Percentiles rank a stretch among this genome's conserved stretches.
Evolutionary conservation across 2,888 invertebrate genomes (phyloP).

Genomic region (Pandemis cinnamomeana): DNA sequence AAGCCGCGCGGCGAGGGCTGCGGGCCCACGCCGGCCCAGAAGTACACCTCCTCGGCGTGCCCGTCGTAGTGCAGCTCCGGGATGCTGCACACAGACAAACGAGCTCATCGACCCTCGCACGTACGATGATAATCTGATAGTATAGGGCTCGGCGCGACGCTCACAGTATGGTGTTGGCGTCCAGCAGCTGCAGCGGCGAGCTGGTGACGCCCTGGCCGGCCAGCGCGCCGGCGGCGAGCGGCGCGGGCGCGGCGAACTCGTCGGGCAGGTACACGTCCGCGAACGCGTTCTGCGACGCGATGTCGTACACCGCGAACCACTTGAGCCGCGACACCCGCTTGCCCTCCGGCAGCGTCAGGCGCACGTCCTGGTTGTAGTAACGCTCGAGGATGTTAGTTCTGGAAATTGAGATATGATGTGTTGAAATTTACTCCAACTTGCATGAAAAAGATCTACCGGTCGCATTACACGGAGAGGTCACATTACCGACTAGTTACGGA

Average conservation of each 20-base stretch:
- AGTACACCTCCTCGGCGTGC: conserved; percentile 89
- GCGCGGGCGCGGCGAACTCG: conserved; percentile 93
- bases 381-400: conserved; percentile 94
- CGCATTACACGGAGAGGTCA: too few relatives aligned
- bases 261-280: conserved; percentile 96
- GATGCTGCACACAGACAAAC: conserved; percentile 72
- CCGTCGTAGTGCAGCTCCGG: conserved; percentile 92
- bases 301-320: conserved; percentile 96
- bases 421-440: neutral
- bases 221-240: conserved; percentile 82
- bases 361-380: conserved; percentile 94
- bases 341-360: conserved; percentile 91
- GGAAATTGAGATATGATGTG: conserved; percentile 34
- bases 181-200: conserved; percentile 89
- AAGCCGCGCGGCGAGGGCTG: conserved; percentile 92
- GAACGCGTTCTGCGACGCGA: conserved; percentile 93
- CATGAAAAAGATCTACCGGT: too few relatives aligned
- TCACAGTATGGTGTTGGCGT: conserved; percentile 90
- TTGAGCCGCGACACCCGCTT: conserved; percentile 94
- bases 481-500: too few relatives aligned
- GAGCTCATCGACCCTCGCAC: too few relatives aligned
- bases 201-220: conserved; percentile 86
- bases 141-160: too few relatives aligned
- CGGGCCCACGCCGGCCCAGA: conserved; percentile 95
- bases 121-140: too few relatives aligned